These are phyloP conservation scores for Dorcus hopei DNA, from an alignment of 2,888 invertebrate species.

Conservation along the genomic window DNA sequence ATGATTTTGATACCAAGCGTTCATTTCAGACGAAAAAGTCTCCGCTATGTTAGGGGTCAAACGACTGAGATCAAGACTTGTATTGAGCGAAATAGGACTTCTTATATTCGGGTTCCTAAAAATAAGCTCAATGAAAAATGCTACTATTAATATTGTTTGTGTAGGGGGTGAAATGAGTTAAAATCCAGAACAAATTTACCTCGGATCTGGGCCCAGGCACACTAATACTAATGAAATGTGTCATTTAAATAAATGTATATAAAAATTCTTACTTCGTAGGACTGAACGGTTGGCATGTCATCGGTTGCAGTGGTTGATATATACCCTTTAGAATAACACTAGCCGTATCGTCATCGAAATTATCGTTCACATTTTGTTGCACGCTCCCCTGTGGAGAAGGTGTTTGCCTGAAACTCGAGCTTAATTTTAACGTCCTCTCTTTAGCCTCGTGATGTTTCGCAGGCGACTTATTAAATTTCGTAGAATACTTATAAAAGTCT, in stretches of 20 bases:
- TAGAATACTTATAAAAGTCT: conserved; percentile 96
- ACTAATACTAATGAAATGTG: not conserved
- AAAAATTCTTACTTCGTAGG: conserved; percentile 25
- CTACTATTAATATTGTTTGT: too few relatives aligned
- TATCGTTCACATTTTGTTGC: conserved; percentile 7
- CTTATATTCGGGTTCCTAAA: conserved; percentile 16
- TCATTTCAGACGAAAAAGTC: conserved; percentile 55
- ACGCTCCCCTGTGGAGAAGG: conserved; percentile 12
- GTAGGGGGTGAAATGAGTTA: too few relatives aligned
- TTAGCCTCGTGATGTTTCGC: conserved; percentile 15
- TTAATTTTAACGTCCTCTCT: not conserved
- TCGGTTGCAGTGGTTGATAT: conserved; percentile 52
- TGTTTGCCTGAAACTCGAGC: conserved; percentile 10
- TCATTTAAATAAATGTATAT: not conserved
- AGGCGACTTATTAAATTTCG: conserved; percentile 74
- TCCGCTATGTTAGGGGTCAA: conserved; percentile 45
- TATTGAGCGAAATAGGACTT: conserved; percentile 33
- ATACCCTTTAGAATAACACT: conserved; percentile 43
- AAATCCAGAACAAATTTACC: too few relatives aligned
- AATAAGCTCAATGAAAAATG: too few relatives aligned
- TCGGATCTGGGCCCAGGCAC: too few relatives aligned
- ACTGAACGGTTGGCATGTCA: conserved; percentile 50
- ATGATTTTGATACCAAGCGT: conserved; percentile 54
- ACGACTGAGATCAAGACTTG: conserved; percentile 39
- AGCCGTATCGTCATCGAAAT: conserved; percentile 20